These are phyloP conservation scores for Rhynchophorus ferrugineus DNA, from an alignment of 1,140 invertebrate genomes.

Conservation along the genomic window DNA sequence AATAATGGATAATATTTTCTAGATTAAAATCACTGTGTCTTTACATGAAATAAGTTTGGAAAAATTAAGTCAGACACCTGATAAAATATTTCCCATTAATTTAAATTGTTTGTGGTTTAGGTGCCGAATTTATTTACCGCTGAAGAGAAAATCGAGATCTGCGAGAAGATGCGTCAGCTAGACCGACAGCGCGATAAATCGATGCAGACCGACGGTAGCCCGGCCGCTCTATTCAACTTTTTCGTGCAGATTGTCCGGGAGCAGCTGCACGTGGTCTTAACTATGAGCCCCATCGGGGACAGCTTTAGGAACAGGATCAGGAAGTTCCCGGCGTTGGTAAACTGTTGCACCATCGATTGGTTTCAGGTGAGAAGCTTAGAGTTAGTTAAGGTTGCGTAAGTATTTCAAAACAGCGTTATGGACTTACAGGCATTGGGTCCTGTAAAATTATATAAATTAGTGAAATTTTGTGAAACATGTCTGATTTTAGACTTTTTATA, in stretches of 20 bases:
- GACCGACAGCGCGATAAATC: slow-evolving; percentile 85
- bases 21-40: too few relatives aligned
- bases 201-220: slow-evolving; percentile 86
- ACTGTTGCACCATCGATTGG: slow-evolving; percentile 97
- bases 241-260: slow-evolving; percentile 85
- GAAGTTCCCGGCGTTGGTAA: slow-evolving; percentile 91
- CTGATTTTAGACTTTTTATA: too few relatives aligned
- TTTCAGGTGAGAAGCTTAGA: slow-evolving; percentile 64
- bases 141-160: slow-evolving; percentile 88
- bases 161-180: slow-evolving; percentile 87
- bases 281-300: slow-evolving; percentile 89
- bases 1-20: too few relatives aligned
- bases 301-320: slow-evolving; percentile 77
- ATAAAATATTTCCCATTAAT: too few relatives aligned
- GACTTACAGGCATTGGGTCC: too few relatives aligned
- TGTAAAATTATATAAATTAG: too few relatives aligned
- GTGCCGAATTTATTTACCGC: slow-evolving; percentile 83
- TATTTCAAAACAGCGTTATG: too few relatives aligned
- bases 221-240: slow-evolving; percentile 85
- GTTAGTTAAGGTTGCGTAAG: not conserved
- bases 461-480: too few relatives aligned
- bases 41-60: too few relatives aligned
- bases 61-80: too few relatives aligned
- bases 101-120: slow-evolving; percentile 3
- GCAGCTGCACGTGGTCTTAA: slow-evolving; percentile 85